Conservation (phyloP, 2,113 vertebrate species). For the Sylvia atricapilla region DNA sequence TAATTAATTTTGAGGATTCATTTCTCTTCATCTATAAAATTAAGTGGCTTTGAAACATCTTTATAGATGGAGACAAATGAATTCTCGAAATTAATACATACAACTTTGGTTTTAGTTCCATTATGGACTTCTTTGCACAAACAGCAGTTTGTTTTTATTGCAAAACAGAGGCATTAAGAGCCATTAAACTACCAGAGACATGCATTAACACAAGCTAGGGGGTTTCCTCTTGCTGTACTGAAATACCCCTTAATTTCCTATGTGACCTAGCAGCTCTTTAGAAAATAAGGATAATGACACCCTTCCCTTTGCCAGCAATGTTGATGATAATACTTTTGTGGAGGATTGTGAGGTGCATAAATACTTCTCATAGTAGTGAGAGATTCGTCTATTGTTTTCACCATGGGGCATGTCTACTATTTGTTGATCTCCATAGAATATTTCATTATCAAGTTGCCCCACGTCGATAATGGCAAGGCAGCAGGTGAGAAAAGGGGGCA, state of each 20-base stretch:
- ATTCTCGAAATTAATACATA: background rate
- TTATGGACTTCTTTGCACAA: background rate
- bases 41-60: background rate
- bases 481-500: fast-evolving
- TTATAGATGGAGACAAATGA: background rate
- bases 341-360: background rate
- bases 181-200: background rate
- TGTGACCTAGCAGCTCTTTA: background rate
- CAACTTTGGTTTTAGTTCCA: background rate
- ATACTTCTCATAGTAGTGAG: background rate
- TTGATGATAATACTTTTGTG: background rate
- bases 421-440: background rate
- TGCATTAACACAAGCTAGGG: background rate
- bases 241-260: background rate
- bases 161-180: background rate
- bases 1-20: background rate
- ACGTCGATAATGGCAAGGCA: background rate
- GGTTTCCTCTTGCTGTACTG: background rate
- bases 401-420: background rate
- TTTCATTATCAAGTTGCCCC: background rate
- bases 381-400: background rate
- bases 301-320: background rate
- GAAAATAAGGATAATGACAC: background rate
- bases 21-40: background rate
- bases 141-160: background rate